A percentile compares a stretch with the other conserved stretches of the same genome.
Evolutionary conservation across 2,113 vertebrate species (phyloP).

Genomic region (Galeopterus variegatus): DNA sequence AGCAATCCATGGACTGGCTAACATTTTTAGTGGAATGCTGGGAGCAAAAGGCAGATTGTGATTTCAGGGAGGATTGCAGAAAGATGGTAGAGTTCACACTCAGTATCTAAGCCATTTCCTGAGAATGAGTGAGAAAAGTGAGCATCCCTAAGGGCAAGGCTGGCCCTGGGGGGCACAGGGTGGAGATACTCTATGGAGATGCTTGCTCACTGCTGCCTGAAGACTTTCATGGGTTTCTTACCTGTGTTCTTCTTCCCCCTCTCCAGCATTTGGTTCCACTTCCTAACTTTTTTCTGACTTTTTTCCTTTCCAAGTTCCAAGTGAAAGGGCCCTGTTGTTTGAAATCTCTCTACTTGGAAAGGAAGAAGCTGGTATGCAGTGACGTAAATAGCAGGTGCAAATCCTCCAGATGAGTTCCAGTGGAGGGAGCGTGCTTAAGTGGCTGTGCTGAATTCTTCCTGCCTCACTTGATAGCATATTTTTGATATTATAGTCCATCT

Average conservation of each 20-base stretch:
- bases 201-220: background rate
- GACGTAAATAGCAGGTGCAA: constrained; percentile 12
- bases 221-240: background rate
- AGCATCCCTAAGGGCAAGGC: accelerated
- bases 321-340: background rate
- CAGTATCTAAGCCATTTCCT: background rate
- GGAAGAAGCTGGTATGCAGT: background rate
- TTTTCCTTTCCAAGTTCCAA: background rate
- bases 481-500: constrained; percentile 19
- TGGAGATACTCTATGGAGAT: background rate
- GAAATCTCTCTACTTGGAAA: background rate
- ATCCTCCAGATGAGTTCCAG: background rate
- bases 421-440: background rate
- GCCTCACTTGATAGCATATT: background rate
- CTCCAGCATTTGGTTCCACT: background rate
- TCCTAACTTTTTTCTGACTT: background rate
- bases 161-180: background rate
- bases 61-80: background rate
- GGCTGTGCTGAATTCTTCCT: background rate
- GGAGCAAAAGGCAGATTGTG: background rate
- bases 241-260: background rate
- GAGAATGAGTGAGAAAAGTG: background rate
- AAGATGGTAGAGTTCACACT: background rate
- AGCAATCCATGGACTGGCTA: background rate
- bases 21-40: background rate